Evolutionary conservation across 2,888 invertebrate genomes (phyloP).

Genomic region (Galeruca laticollis): DNA sequence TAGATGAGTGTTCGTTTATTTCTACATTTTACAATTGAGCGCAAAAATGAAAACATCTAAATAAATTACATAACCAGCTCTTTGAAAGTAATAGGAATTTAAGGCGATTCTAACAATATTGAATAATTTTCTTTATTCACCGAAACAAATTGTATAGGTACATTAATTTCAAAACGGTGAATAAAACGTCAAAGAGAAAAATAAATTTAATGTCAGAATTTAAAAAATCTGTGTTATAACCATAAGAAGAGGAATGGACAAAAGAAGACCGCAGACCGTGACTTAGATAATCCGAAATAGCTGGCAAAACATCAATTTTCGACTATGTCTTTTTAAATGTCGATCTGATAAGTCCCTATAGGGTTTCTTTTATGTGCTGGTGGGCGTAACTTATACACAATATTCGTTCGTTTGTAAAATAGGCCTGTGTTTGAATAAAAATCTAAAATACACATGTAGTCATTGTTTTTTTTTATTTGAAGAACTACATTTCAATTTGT

Average conservation of each 20-base stretch:
- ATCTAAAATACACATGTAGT: not conserved
- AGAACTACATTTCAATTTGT: too few species aligned
- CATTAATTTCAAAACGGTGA: not conserved
- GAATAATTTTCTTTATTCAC: not conserved
- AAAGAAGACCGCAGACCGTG: slow-evolving; percentile 30
- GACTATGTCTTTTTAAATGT: slow-evolving; percentile 53
- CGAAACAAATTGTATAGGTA: not conserved
- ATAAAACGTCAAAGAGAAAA: slow-evolving; percentile 5
- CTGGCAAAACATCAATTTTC: slow-evolving; percentile 64
- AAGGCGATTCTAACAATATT: too few species aligned
- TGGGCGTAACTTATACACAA: slow-evolving; percentile 36
- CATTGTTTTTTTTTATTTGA: too few species aligned
- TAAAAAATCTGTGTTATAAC: slow-evolving; percentile 29
- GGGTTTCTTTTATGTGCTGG: slow-evolving; percentile 49
- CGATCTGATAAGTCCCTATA: slow-evolving; percentile 56
- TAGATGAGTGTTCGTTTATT: too few species aligned
- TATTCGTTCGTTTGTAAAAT: slow-evolving; percentile 27
- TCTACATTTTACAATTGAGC: too few species aligned
- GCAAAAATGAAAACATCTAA: too few species aligned
- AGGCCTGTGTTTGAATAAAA: not conserved
- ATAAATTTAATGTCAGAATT: slow-evolving; percentile 26
- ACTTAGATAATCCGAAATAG: slow-evolving; percentile 51
- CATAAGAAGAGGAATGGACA: slow-evolving; percentile 25
- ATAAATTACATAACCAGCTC: too few species aligned
- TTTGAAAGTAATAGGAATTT: too few species aligned